phyloP scores from a whole-genome alignment of 2,113 vertebrate genomes.

The Ranitomeya imitator region DNA sequence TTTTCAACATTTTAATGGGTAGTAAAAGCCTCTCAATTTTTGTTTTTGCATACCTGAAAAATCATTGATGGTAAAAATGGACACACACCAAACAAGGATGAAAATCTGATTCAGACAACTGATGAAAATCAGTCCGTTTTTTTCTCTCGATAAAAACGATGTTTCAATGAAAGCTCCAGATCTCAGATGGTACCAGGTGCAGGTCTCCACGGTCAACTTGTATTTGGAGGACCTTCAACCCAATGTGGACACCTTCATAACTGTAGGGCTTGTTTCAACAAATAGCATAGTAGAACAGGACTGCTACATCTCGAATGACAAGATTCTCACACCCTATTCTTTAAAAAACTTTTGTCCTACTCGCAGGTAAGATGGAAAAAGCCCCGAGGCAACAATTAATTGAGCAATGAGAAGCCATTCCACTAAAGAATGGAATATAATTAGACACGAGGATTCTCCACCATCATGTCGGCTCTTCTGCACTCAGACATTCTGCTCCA shows the following conservation, averaged over 20 bases:
- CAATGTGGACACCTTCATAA: not conserved
- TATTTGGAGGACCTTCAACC: not conserved
- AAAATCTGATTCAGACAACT: too few relatives aligned
- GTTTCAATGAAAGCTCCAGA: not conserved
- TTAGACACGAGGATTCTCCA: constrained; percentile 2
- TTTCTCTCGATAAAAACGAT: too few relatives aligned
- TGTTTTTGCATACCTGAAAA: too few relatives aligned
- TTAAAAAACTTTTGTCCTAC: constrained; percentile 30
- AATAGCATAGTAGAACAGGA: not conserved
- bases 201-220: not conserved
- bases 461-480: not conserved
- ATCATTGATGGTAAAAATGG: too few relatives aligned
- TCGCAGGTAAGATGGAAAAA: constrained; percentile 49
- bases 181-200: not conserved
- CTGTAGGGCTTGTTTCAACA: too few relatives aligned
- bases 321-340: not conserved
- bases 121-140: too few relatives aligned
- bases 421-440: not conserved
- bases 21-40: too few relatives aligned
- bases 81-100: too few relatives aligned
- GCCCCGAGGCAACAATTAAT: constrained; percentile 21
- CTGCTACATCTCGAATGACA: not conserved
- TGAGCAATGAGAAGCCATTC: not conserved
- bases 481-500: not conserved
- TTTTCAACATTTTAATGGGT: too few relatives aligned